Evolutionary conservation across 2,888 invertebrate species (phyloP).

Genomic region (Mythimna vitellina): DNA sequence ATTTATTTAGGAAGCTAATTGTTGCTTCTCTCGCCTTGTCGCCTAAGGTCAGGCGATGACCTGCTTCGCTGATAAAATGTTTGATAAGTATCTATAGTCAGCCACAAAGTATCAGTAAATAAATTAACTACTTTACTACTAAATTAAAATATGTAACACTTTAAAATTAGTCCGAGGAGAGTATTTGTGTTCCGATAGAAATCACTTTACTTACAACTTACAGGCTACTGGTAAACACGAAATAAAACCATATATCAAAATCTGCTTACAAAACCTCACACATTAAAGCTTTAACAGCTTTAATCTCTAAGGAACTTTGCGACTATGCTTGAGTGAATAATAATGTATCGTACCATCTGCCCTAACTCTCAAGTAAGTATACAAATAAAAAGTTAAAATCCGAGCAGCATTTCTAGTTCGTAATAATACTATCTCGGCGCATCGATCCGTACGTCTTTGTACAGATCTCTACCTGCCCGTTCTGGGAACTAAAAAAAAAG

Average conservation of each 20-base stretch:
- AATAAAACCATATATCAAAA: not conserved
- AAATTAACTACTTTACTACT: too few relatives aligned
- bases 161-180: not conserved
- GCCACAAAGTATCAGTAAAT: conserved; percentile 4
- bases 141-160: conserved; percentile 3
- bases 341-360: conserved; percentile 18
- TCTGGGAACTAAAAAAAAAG: conserved; percentile 84
- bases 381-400: conserved; percentile 61
- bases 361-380: conserved; percentile 7
- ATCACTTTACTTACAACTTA: not conserved
- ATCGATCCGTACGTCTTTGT: conserved; percentile 64
- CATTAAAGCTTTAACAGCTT: not conserved
- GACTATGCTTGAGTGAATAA: not conserved
- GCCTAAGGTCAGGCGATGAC: conserved; percentile 54
- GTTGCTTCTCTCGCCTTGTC: conserved; percentile 26
- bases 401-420: conserved; percentile 51
- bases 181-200: not conserved
- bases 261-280: not conserved
- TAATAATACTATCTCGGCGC: conserved; percentile 62
- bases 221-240: not conserved
- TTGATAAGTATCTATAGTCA: conserved; percentile 28
- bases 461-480: conserved; percentile 84
- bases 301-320: not conserved
- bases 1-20: conserved; percentile 24
- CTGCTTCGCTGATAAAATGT: conserved; percentile 51